Evolutionary conservation across 2,113 vertebrate genomes (phyloP).

Genomic region (Sus scrofa): DNA sequence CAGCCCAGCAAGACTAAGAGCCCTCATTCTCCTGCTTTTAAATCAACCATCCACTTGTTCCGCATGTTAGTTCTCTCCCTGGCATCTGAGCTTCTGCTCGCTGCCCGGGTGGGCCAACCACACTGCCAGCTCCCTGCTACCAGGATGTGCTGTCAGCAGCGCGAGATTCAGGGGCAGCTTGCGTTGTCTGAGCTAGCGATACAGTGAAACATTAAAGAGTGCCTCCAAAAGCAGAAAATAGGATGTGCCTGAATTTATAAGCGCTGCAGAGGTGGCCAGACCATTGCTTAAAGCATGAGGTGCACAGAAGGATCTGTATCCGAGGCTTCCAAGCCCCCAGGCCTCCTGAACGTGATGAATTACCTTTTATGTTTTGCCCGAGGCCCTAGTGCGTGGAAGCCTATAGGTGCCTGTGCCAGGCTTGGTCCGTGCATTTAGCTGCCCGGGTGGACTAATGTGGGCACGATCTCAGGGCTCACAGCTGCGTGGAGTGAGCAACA

Average conservation of each 20-base stretch:
- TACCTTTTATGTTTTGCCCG: background rate
- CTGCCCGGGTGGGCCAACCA: background rate
- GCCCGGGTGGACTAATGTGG: fast-evolving
- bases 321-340: no score
- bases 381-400: fast-evolving
- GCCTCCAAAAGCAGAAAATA: background rate
- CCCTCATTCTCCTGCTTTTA: background rate
- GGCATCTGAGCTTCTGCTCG: no score
- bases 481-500: background rate
- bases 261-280: no score
- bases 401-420: fast-evolving
- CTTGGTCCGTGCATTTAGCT: no score
- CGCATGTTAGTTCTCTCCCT: fast-evolving
- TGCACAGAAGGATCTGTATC: background rate
- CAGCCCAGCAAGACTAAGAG: no score
- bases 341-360: background rate
- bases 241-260: no score
- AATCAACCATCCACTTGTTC: fast-evolving
- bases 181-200: no score
- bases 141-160: background rate
- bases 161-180: background rate
- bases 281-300: background rate
- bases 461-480: background rate
- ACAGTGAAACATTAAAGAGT: background rate
- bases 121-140: fast-evolving